Base-by-base conservation (phyloP, 2,888 invertebrate genomes). In the Caenorhabditis afra region DNA sequence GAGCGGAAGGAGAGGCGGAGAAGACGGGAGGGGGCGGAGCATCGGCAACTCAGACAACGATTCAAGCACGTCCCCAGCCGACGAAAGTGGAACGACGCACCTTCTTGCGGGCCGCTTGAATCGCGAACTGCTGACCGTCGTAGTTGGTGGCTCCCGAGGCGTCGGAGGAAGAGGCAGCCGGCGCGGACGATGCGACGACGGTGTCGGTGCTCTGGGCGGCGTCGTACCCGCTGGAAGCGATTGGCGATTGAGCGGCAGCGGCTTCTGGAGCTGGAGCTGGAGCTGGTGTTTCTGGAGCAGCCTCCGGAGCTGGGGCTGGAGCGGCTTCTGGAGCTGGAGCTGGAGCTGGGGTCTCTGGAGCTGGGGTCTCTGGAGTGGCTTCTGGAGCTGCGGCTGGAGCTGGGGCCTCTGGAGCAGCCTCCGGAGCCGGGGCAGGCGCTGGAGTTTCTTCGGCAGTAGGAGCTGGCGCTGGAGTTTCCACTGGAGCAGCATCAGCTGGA, bases 21-120 rank as follows among this genome's bases (percentile, higher is more conserved):
- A 39, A n/a, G n/a, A n/a, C n/a, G 44, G 49, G 37, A 22, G 61
- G 57, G 55, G 55, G 49, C 29, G 44, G 41, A 52, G 39, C 37
- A 23, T 37, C 64, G 44, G 58, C 47, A 49, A 53, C 50, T 53
- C 44, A 37, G 62, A 50, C 59, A 50, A 61, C 39, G 70, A 64
- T 44, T 64, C 58, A 68, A 44, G 64, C 68, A 57, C 76, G 68
- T 52, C 73, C 73, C 78, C 78, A 78, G 41, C 78, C 78, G 62
- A 78, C 73, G 52, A 78, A 78, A 12, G 78, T 67, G 37, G 78
- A 66, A 20, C 78, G 66, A 18, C 78, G 78, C 11, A 73, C 73
- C 50, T 65, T 67, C 62, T 73, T 78, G 18, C 66, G 59, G 18
- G 61, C 77, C 22, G 74, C 74, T 53, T 62, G 75, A 22, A 75